Base-by-base conservation (phyloP, 2,888 invertebrate genomes). In the Sinopyrophorus schimmeli region DNA sequence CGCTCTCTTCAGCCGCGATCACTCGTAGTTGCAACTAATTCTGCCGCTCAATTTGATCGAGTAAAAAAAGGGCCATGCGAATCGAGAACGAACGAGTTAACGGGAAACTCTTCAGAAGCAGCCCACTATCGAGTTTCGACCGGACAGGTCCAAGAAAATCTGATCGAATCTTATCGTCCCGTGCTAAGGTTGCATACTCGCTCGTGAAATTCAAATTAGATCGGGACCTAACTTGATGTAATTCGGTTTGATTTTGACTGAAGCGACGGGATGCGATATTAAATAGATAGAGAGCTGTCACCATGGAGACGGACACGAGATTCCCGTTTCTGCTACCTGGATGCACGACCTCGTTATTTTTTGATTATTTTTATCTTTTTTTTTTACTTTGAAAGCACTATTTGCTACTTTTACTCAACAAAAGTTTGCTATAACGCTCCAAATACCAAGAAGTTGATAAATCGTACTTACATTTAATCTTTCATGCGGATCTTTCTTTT, bases 181-280 rank as follows among this genome's bases (percentile, higher is more conserved):
- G 18, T 16, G 15, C 21, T 14, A 14, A 15, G 16, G 38, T 24
- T 26, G 27, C 11, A 50, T 43, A 40, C 49, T 44, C 44, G 40
- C 43, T 50, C 43, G 53, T 54, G 50, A 48, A 57, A 57, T 57
- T 54, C 47, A 57, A 57, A 57, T 54, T 54, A 51, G 53, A 57
- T 54, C 53, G 54, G 53, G 49, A 39, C 54, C 53, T 53, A 54
- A 54, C 57, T 54, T 51, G 42, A 38, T 47, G 48, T 57, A 54
- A 57, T 57, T 54, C 46, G 46, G 54, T 54, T 57, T 57, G 57
- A 57, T 53, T 57, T 57, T 40, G 53, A 44, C 42, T 52, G 47
- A 43, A 52, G 38, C 44, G 41, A 32, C 34, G 41, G 46, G 54
- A 57, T 57, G 53, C 53, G 57, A 55, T 57, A 57, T 57, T 57